A percentile compares a stretch with the other conserved stretches of the same genome.
These are phyloP conservation scores for Perca fluviatilis DNA, from an alignment of 2,113 vertebrate species.

Conservation along the genomic window DNA sequence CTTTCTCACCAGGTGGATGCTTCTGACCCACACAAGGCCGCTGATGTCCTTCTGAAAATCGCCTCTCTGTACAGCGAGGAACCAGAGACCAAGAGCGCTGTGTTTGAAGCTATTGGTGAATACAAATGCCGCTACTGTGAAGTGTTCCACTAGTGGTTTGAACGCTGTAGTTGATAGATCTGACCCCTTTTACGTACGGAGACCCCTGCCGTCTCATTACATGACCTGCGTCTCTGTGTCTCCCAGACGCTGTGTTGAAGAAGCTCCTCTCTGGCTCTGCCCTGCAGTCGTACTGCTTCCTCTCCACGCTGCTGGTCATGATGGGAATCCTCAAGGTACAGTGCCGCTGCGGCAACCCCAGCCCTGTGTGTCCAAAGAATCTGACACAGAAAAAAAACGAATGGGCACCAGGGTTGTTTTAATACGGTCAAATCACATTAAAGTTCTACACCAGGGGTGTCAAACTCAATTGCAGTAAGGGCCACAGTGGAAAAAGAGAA, in stretches of 20 bases:
- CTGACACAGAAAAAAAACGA: not conserved
- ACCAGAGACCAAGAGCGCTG: conserved; percentile 83
- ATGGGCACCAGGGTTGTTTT: not conserved
- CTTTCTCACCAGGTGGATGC: conserved; percentile 86
- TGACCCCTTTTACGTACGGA: no score
- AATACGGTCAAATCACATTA: not conserved
- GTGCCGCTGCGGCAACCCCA: no score
- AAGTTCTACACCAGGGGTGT: not conserved
- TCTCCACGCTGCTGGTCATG: conserved; percentile 90
- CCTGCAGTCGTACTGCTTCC: conserved; percentile 88
- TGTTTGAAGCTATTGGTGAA: conserved; percentile 81
- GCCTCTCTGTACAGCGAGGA: conserved; percentile 90
- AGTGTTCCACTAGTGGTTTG: not conserved
- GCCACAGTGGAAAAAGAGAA: no score
- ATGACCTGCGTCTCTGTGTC: conserved; percentile 1
- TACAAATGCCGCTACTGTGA: not conserved
- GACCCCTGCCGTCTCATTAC: not conserved
- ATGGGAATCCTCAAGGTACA: conserved; percentile 94
- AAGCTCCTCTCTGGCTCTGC: conserved; percentile 88
- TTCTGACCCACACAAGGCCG: conserved; percentile 87
- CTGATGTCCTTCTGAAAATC: conserved; percentile 89
- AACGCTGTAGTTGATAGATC: not conserved
- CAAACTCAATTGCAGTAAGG: no score
- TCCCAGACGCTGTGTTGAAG: conserved; percentile 89
- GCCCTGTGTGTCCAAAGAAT: no score